Conservation (phyloP, 2,113 vertebrate genomes). For the Axis porcinus region DNA sequence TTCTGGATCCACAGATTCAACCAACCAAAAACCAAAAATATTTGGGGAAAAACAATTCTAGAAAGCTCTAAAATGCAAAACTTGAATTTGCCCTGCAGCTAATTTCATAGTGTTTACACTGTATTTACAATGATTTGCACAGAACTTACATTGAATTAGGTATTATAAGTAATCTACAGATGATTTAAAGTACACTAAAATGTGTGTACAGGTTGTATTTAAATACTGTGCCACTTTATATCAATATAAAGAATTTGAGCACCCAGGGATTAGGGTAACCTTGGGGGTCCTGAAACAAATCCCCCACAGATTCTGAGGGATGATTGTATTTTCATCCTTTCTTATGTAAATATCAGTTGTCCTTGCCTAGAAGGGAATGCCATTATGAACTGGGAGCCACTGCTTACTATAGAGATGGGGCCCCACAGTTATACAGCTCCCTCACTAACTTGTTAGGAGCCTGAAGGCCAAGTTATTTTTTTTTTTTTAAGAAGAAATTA, state of each 20-base stretch:
- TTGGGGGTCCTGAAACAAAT: not conserved
- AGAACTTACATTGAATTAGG: not conserved
- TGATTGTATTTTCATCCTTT: not conserved
- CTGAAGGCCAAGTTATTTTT: conserved; percentile 20
- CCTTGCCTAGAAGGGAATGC: conserved; percentile 39
- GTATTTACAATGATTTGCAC: not conserved
- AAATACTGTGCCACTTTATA: not conserved
- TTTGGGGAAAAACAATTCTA: not conserved
- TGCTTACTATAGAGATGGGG: not conserved
- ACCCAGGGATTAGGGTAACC: not conserved
- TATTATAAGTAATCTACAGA: not conserved
- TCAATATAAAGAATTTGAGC: not conserved
- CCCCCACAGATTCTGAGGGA: not conserved
- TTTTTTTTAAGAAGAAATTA: not conserved
- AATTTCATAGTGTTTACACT: not conserved
- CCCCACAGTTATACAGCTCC: not conserved
- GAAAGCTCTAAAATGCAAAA: not conserved
- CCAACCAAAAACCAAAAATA: not conserved
- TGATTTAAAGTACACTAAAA: not conserved
- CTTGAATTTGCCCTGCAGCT: not conserved
- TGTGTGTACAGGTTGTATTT: not conserved
- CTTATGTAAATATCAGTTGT: not conserved
- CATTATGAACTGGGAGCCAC: not conserved
- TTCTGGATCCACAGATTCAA: not conserved
- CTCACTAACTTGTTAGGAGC: conserved; percentile 13